Conservation (phyloP, 2,888 invertebrate genomes). For the Cryptosula pallasiana region DNA sequence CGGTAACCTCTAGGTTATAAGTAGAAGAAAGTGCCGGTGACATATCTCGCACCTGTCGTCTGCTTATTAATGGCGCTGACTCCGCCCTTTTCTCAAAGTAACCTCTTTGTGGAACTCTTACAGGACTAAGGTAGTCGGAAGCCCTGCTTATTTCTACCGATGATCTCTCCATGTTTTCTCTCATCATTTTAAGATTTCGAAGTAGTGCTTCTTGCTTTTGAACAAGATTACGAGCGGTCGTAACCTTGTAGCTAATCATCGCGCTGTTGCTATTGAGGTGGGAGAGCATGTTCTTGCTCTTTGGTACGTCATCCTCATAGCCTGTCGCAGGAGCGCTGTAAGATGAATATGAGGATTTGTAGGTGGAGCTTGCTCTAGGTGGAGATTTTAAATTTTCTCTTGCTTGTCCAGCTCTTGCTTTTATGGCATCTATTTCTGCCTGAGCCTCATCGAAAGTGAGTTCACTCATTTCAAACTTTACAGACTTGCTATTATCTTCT, state of each 20-base stretch:
- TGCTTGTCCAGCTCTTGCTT: conserved; percentile 6
- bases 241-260: conserved; percentile 18
- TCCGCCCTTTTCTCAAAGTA: conserved; percentile 21
- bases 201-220: conserved; percentile 23
- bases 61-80: conserved; percentile 11
- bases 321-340: background rate
- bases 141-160: conserved; percentile 6
- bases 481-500: background rate
- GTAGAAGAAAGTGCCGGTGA: background rate
- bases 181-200: background rate
- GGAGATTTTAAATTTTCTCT: background rate
- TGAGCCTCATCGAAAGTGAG: conserved; percentile 24
- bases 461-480: background rate
- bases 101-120: background rate
- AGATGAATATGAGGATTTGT: background rate
- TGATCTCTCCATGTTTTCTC: conserved; percentile 22
- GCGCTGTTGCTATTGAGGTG: conserved; percentile 17
- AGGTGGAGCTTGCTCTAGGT: background rate
- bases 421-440: conserved; percentile 22
- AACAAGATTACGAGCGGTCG: conserved; percentile 12
- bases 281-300: conserved; percentile 23
- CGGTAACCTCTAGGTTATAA: background rate
- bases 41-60: conserved; percentile 17
- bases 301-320: background rate
- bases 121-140: conserved; percentile 18